phyloP scores from a whole-genome alignment of 2,888 invertebrate species.

The Leucophenga montana region DNA sequence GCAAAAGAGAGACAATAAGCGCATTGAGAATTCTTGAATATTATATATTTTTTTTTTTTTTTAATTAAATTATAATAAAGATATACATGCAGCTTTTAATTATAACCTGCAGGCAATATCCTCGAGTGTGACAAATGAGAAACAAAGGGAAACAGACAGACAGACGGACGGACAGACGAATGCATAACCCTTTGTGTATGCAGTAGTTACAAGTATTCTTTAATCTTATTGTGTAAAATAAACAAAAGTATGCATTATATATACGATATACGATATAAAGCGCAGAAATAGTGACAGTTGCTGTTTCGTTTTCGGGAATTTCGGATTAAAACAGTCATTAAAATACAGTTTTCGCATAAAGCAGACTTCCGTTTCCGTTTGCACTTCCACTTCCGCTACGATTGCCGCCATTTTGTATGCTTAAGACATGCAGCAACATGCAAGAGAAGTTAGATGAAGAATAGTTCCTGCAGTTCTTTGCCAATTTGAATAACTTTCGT shows the following conservation, averaged over 20 bases:
- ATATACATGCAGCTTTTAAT: constrained; percentile 47
- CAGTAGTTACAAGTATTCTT: not conserved
- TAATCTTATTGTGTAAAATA: not conserved
- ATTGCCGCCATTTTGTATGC: too few relatives aligned
- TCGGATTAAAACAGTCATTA: constrained; percentile 9
- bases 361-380: too few relatives aligned
- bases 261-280: too few relatives aligned
- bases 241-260: too few relatives aligned
- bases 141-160: not conserved
- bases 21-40: constrained; percentile 1
- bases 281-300: too few relatives aligned
- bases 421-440: too few relatives aligned
- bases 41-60: not conserved
- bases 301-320: too few relatives aligned
- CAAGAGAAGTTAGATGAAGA: too few relatives aligned
- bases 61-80: constrained; percentile 2
- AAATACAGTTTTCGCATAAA: constrained; percentile 9
- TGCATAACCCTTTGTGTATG: not conserved
- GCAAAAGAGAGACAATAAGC: not conserved
- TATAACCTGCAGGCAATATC: constrained; percentile 47
- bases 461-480: not conserved
- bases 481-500: not conserved
- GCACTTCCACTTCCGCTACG: too few relatives aligned
- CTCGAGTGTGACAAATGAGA: too few relatives aligned
- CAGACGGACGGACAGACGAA: not conserved